Evolutionary conservation across 2,888 invertebrate genomes (phyloP).

Genomic region (Scaptomyza polygonia): DNA sequence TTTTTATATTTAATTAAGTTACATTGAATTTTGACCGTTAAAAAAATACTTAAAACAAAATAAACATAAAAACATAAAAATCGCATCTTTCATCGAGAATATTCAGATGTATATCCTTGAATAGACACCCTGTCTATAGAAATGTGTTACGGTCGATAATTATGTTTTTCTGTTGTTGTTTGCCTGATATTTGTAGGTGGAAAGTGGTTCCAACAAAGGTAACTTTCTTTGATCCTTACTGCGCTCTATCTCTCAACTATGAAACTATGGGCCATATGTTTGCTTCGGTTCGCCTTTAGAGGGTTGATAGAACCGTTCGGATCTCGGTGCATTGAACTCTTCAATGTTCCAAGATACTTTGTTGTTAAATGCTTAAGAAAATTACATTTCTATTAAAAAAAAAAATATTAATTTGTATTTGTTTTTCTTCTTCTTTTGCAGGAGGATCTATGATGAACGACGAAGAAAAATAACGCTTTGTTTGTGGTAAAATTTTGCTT

Average conservation of each 20-base stretch:
- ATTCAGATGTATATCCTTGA: not conserved
- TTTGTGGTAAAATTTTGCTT: conserved; percentile 81
- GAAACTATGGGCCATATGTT: conserved; percentile 65
- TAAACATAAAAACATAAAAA: too few species aligned
- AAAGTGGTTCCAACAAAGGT: conserved; percentile 33
- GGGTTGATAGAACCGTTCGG: conserved; percentile 42
- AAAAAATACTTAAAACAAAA: too few species aligned
- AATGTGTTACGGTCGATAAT: conserved; percentile 65
- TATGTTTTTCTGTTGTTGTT: conserved; percentile 60
- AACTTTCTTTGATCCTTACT: conserved; percentile 54
- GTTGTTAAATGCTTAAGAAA: not conserved
- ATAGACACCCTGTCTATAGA: conserved; percentile 22
- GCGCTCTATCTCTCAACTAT: conserved; percentile 30
- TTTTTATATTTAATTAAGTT: too few species aligned
- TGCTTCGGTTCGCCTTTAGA: conserved; percentile 25
- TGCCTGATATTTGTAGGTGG: conserved; percentile 56
- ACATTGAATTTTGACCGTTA: too few species aligned
- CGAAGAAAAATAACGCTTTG: conserved; percentile 82
- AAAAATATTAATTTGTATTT: not conserved
- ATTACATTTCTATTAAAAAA: conserved; percentile 16
- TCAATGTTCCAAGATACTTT: conserved; percentile 5
- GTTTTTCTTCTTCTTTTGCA: conserved; percentile 58
- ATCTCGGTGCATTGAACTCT: conserved; percentile 72
- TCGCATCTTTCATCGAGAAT: too few species aligned
- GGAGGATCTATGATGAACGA: conserved; percentile 84